A percentile compares a stretch with the other conserved stretches of the same genome.
Evolutionary conservation across 30 jellyfish, hydroid and myxozoan genomes (phyloP).

Genomic region (Chrysaora quinquecirrha): DNA sequence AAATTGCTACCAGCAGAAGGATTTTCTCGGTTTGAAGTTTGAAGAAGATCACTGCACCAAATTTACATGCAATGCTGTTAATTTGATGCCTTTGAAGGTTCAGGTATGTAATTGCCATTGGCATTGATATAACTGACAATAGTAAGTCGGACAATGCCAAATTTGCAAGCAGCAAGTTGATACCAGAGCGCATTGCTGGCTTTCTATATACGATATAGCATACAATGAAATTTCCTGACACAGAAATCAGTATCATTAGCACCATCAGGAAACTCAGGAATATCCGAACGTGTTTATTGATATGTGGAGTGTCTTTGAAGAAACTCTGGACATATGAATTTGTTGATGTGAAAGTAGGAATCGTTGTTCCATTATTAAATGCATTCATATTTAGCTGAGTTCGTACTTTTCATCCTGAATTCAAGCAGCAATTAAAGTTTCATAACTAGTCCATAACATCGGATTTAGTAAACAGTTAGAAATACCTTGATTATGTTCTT

Average conservation of each 20-base stretch:
- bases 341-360: too few species aligned
- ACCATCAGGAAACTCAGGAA: slow-evolving; percentile 52
- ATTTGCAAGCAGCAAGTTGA: slow-evolving; percentile 89
- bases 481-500: too few species aligned
- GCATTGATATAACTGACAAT: slow-evolving; percentile 61
- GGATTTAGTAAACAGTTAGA: too few species aligned
- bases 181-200: slow-evolving; percentile 97
- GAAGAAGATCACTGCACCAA: slow-evolving; percentile 71
- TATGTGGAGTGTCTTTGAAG: too few species aligned
- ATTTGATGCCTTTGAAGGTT: slow-evolving; percentile 50
- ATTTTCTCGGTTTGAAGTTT: slow-evolving; percentile 80
- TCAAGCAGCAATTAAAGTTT: too few species aligned
- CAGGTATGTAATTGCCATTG: slow-evolving; percentile 66
- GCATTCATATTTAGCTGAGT: too few species aligned
- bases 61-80: slow-evolving; percentile 48
- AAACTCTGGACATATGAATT: too few species aligned
- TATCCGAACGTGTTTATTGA: slow-evolving; percentile 12
- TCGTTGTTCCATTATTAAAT: too few species aligned
- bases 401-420: too few species aligned
- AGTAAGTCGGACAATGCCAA: slow-evolving; percentile 86
- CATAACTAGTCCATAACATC: too few species aligned
- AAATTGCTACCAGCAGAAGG: slow-evolving; percentile 69
- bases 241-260: slow-evolving; percentile 56
- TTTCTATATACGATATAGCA: slow-evolving; percentile 86
- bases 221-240: slow-evolving; percentile 81